Percentiles rank a stretch among this genome's conserved stretches.
Conservation (phyloP, 2,888 invertebrate species). For the Eupithecia vulgata region DNA sequence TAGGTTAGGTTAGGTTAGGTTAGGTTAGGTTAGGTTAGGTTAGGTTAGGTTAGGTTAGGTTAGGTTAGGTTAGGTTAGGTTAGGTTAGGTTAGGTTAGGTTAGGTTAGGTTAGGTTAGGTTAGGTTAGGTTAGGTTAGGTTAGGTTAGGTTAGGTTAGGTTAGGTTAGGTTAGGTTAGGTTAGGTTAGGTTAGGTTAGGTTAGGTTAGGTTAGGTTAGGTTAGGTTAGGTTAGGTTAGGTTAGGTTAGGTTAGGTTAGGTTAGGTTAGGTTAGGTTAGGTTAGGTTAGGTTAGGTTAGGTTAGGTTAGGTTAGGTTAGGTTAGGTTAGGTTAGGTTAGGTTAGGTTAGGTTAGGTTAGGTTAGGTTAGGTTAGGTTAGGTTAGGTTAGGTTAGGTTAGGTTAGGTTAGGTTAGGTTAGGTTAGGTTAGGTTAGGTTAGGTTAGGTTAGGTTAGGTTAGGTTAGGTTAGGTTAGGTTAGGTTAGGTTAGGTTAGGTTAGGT, state of each 20-base stretch:
- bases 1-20: conserved; percentile 10
- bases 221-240: conserved; percentile 10
- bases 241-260: conserved; percentile 10
- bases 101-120: conserved; percentile 10
- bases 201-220: conserved; percentile 10
- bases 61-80: conserved; percentile 10
- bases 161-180: conserved; percentile 10
- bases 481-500: conserved; percentile 10
- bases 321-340: conserved; percentile 10
- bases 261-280: conserved; percentile 10
- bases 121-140: conserved; percentile 10
- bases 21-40: conserved; percentile 10
- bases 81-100: conserved; percentile 10
- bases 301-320: conserved; percentile 10
- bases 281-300: conserved; percentile 10
- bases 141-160: conserved; percentile 10
- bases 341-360: conserved; percentile 10
- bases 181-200: conserved; percentile 10
- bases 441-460: conserved; percentile 10
- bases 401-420: conserved; percentile 10
- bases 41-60: conserved; percentile 10
- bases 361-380: conserved; percentile 10
- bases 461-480: conserved; percentile 10
- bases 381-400: conserved; percentile 10
- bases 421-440: conserved; percentile 10